phyloP scores from a whole-genome alignment of 2,888 invertebrate genomes.

The Nowickia ferox region DNA sequence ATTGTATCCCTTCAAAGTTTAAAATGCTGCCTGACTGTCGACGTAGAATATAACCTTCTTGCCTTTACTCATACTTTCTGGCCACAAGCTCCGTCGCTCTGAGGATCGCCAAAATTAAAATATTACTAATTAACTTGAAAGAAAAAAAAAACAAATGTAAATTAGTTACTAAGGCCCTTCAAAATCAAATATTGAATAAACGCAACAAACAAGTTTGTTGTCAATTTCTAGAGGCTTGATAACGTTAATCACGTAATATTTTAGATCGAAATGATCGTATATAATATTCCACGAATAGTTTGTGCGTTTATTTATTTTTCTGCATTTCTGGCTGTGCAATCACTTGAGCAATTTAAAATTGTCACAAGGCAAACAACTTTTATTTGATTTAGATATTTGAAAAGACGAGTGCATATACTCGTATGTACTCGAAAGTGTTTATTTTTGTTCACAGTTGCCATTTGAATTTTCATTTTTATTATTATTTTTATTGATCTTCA shows the following conservation, averaged over 20 bases:
- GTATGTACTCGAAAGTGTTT: no score
- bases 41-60: no score
- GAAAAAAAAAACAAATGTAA: no score
- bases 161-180: no score
- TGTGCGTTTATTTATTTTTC: background rate
- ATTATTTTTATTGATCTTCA: slow-evolving; percentile 28
- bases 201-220: background rate
- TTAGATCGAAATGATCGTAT: slow-evolving; percentile 34
- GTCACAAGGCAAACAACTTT: slow-evolving; percentile 54
- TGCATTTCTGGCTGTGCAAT: slow-evolving; percentile 25
- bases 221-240: background rate
- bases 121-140: no score
- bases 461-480: background rate
- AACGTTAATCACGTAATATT: slow-evolving; percentile 27
- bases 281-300: slow-evolving; percentile 29
- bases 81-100: no score
- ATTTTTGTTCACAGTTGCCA: background rate
- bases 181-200: no score
- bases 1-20: no score
- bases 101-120: no score
- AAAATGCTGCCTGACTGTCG: no score
- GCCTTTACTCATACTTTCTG: no score
- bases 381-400: slow-evolving; percentile 26
- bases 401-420: background rate
- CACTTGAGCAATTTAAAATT: slow-evolving; percentile 33